A percentile compares a stretch with the other conserved stretches of the same genome.
These are phyloP conservation scores for Synergus itoensis DNA, from an alignment of 2,888 invertebrate species.

Conservation along the genomic window DNA sequence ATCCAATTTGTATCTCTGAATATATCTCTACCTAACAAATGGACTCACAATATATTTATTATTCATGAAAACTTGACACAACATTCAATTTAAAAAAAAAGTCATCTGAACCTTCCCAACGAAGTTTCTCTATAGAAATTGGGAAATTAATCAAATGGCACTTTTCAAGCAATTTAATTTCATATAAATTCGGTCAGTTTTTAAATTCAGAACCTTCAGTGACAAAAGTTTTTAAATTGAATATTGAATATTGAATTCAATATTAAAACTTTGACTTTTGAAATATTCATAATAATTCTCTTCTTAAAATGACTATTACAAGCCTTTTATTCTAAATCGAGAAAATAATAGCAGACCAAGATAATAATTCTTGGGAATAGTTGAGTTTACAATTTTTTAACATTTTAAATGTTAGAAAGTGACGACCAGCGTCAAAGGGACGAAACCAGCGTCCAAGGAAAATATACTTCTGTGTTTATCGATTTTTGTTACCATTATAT, in stretches of 20 bases:
- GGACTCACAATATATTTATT: neutral
- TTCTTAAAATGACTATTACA: neutral
- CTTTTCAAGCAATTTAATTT: too few species aligned
- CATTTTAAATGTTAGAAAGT: slow-evolving; percentile 21
- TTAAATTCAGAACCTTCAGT: neutral
- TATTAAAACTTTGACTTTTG: neutral
- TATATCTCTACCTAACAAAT: neutral
- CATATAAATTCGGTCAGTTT: neutral
- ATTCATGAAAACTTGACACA: neutral
- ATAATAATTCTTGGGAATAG: neutral
- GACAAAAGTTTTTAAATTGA: too few species aligned
- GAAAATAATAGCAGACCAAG: neutral
- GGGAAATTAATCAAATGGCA: too few species aligned
- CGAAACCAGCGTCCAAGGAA: slow-evolving; percentile 64
- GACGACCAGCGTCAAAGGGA: slow-evolving; percentile 66
- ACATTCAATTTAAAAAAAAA: too few species aligned
- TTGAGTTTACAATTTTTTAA: neutral
- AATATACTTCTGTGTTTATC: slow-evolving; percentile 37
- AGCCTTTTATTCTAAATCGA: neutral
- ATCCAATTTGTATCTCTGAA: neutral
- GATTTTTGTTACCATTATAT: slow-evolving; percentile 15
- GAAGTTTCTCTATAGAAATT: too few species aligned
- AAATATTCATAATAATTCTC: neutral
- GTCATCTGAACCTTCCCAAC: too few species aligned
- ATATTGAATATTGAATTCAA: neutral